Evolutionary conservation across 2,113 vertebrate species (phyloP).

Genomic region (Hypomesus transpacificus): DNA sequence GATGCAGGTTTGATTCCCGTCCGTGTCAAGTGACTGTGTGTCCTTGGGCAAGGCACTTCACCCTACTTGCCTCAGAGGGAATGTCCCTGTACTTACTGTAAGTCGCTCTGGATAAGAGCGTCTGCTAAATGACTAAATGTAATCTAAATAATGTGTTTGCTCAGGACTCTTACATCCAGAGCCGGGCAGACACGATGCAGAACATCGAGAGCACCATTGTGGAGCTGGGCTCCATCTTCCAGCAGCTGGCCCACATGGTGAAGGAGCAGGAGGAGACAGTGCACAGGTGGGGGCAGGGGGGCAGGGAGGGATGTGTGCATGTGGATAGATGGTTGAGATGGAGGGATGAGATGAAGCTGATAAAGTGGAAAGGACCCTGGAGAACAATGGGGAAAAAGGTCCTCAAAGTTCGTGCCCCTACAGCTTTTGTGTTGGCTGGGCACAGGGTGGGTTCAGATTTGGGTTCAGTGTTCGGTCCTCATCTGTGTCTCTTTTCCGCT

Average conservation of each 20-base stretch:
- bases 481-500: not conserved
- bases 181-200: conserved; percentile 79
- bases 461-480: no score
- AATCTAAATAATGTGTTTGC: conserved; percentile 6
- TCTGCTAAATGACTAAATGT: no score
- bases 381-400: no score
- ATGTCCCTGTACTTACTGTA: no score
- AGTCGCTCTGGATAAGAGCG: no score
- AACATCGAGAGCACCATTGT: conserved; percentile 83
- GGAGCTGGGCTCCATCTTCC: conserved; percentile 81
- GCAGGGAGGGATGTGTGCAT: not conserved
- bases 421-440: no score
- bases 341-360: not conserved
- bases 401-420: no score
- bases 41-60: no score
- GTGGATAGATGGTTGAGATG: not conserved
- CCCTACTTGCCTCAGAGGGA: no score
- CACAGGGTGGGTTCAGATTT: no score
- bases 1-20: no score
- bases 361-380: not conserved
- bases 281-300: conserved; percentile 65
- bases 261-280: conserved; percentile 82
- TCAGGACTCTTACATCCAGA: conserved; percentile 79
- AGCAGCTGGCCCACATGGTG: conserved; percentile 82
- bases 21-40: no score